phyloP scores from a whole-genome alignment of 2,797 vertebrate species.

The Lepus oiostolus region DNA sequence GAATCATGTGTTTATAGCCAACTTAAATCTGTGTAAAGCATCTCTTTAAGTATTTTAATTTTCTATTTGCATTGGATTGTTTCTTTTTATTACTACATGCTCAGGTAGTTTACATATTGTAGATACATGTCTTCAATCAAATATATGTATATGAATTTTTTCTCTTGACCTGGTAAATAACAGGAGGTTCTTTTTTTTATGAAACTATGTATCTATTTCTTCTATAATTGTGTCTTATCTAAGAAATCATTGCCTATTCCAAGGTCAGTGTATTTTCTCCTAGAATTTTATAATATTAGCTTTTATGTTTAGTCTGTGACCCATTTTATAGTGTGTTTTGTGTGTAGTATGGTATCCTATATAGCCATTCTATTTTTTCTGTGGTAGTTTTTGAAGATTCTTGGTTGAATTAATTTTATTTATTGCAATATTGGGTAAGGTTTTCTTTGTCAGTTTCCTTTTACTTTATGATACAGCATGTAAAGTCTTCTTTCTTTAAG shows the following conservation, averaged over 20 bases:
- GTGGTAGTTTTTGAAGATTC: not conserved
- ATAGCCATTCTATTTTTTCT: not conserved
- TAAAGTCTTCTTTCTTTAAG: not conserved
- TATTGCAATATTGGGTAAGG: not conserved
- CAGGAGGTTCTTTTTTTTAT: not conserved
- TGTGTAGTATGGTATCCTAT: not conserved
- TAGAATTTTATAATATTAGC: constrained; percentile 31
- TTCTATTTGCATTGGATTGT: not conserved
- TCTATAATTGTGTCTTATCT: not conserved
- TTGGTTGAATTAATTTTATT: not conserved
- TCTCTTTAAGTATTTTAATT: not conserved
- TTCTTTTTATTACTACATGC: not conserved
- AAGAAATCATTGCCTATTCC: not conserved
- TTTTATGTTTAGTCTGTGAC: constrained; percentile 49
- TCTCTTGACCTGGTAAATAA: not conserved
- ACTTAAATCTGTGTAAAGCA: not conserved
- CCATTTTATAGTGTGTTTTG: constrained; percentile 43
- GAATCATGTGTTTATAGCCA: not conserved
- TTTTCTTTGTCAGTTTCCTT: not conserved
- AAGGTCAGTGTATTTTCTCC: not conserved
- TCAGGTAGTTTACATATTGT: not conserved
- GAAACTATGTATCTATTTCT: not conserved
- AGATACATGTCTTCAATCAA: not conserved
- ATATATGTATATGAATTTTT: not conserved
- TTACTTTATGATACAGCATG: not conserved